Evolutionary conservation across 2,888 invertebrate genomes (phyloP).

Genomic region (Folsomia manolachei): DNA sequence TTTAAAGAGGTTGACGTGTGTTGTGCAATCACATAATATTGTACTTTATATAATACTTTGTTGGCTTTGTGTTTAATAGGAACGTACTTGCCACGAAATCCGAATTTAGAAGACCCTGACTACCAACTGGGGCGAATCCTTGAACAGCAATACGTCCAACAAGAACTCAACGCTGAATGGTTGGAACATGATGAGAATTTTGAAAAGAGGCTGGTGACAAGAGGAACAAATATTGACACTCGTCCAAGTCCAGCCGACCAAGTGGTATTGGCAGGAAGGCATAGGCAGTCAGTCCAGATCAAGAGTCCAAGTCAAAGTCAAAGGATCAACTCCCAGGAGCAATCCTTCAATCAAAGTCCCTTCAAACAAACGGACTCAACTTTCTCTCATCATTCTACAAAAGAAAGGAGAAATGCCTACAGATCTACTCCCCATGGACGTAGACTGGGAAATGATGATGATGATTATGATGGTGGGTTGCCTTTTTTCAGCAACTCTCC

Average conservation of each 20-base stretch:
- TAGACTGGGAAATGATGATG: background rate
- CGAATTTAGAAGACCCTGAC: constrained; percentile 12
- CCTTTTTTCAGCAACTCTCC: background rate
- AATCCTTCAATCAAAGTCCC: constrained; percentile 16
- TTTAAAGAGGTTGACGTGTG: too few relatives aligned
- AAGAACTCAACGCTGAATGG: too few relatives aligned
- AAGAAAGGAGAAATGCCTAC: background rate
- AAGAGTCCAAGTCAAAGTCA: constrained; percentile 13
- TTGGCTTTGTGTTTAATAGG: background rate
- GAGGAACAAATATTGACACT: constrained; percentile 19
- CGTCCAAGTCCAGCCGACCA: too few relatives aligned
- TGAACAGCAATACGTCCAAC: background rate
- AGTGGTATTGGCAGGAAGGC: background rate
- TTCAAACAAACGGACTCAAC: constrained; percentile 7
- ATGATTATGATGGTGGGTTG: background rate
- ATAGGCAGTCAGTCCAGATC: too few relatives aligned
- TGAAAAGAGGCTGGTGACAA: constrained; percentile 5
- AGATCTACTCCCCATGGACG: background rate
- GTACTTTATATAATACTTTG: too few relatives aligned
- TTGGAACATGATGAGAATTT: constrained; percentile 9
- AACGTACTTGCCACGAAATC: background rate
- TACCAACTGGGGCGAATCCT: background rate
- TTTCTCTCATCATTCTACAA: background rate
- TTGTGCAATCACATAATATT: too few relatives aligned
- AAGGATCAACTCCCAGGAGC: background rate